Evolutionary conservation across 1,140 invertebrate genomes (phyloP).

Genomic region (Heliconius hermathena): DNA sequence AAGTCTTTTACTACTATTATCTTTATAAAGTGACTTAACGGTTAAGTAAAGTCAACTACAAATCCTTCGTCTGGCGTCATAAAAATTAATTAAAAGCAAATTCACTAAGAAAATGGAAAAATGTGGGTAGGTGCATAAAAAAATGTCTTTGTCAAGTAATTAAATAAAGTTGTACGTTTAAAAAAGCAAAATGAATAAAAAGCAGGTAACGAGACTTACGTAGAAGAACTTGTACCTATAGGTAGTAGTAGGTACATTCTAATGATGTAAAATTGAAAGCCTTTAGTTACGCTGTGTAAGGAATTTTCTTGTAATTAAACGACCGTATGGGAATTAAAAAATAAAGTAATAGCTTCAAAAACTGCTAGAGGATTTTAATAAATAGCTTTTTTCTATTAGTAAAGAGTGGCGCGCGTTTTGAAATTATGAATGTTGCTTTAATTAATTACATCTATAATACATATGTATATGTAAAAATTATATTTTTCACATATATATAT

Average conservation of each 20-base stretch:
- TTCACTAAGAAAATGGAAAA: conserved; percentile 11
- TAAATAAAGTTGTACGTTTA: conserved; percentile 9
- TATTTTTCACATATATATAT: no score
- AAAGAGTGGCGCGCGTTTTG: no score
- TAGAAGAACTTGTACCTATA: neutral
- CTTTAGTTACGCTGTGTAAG: neutral
- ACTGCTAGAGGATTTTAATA: no score
- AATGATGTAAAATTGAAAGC: conserved; percentile 6
- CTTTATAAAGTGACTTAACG: neutral
- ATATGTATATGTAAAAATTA: no score
- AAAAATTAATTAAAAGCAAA: conserved; percentile 10
- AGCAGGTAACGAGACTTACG: neutral
- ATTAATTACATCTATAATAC: no score
- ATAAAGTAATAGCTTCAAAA: neutral
- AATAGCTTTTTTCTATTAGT: no score
- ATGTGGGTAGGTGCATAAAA: neutral
- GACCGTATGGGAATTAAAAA: neutral
- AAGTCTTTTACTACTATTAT: neutral
- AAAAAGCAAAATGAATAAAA: neutral
- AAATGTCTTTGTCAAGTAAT: conserved; percentile 9
- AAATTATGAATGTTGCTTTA: no score
- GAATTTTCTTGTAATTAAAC: conserved; percentile 10
- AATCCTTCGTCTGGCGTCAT: neutral
- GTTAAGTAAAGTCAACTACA: neutral
- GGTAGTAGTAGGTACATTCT: neutral